These are phyloP conservation scores for Stegodyphus mimosarum DNA, from an alignment of 1,140 invertebrate genomes.

Conservation along the genomic window DNA sequence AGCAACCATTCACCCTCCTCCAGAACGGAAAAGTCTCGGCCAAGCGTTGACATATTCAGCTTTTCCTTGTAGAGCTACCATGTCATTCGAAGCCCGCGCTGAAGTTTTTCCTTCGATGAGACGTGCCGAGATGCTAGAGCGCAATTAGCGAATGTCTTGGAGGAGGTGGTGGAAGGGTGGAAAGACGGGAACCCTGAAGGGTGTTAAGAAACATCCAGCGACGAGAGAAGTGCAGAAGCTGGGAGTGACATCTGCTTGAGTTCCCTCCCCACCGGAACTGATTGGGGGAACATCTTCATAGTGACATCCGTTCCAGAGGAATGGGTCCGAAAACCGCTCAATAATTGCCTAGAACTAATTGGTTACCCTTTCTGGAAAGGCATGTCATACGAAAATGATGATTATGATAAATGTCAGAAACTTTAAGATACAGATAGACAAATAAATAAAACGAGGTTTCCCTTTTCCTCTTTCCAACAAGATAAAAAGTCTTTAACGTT, in stretches of 20 bases:
- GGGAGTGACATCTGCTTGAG: neutral
- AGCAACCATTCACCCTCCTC: neutral
- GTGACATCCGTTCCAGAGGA: neutral
- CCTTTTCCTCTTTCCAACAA: no score
- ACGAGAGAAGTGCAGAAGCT: neutral
- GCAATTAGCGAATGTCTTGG: slow-evolving; percentile 8
- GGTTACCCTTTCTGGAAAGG: no score
- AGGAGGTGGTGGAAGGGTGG: neutral
- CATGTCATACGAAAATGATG: no score
- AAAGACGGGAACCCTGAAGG: neutral
- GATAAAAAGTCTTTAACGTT: no score
- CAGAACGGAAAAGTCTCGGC: no score
- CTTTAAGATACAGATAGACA: no score
- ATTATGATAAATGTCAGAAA: no score
- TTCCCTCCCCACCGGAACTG: neutral
- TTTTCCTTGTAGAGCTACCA: neutral
- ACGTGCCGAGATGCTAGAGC: neutral
- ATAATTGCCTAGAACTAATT: no score
- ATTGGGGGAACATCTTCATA: neutral
- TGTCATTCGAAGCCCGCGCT: neutral
- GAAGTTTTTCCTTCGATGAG: neutral
- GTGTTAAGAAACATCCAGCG: slow-evolving; percentile 7
- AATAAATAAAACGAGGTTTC: no score
- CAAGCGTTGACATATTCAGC: neutral
- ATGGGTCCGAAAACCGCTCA: no score